Base-by-base conservation (phyloP, 2,113 vertebrate species). In the Oxyura jamaicensis region DNA sequence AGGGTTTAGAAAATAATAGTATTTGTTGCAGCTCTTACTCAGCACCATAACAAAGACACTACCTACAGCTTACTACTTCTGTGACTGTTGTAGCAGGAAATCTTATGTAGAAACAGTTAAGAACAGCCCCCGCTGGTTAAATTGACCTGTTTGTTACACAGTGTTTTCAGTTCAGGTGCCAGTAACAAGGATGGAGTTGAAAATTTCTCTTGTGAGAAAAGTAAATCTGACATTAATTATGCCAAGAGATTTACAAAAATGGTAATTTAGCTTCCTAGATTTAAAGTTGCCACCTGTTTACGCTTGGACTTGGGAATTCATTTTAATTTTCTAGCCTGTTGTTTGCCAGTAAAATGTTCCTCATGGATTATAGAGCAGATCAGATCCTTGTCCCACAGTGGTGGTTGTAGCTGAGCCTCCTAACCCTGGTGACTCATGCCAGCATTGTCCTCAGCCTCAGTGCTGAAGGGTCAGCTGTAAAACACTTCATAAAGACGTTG, bases 391-490 rank as follows among this genome's bases (percentile, higher is more conserved):
- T 86, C 35, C 67, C 52, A 20, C 1, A 0, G 25, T 58, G 63
- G 14, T 78, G 50, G 18, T 62, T 76, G 46, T 55, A 81, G 21
- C 7, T 21, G 75, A 71, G 25, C 55, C 41, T 79, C 35, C 69
- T 86, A 55, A 65, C 13, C 66, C 50, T 10, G 12, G 26, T 68
- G 63, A 59, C 2, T 0, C 19, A 26, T 23, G 26, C 31, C 53
- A 73, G 75, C 52, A n/a, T 50, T 41, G 33, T 41, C 65, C 84
- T 84, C 75, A 59, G 3, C n/a, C 60, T 83, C 60, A 23, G 23
- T 62, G 77, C 60, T 86, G 65, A 90, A 77, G 56, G 35, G 46
- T 88, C 81, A 92, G 73, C 48, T 90, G n/a, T 71, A 90, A 83
- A 91, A 87, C 59, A n/a, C 31, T 88, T 91, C 55, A 77, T 71